A percentile compares a stretch with the other conserved stretches of the same genome.
phyloP scores from a whole-genome alignment of 2,113 vertebrate genomes.

The Pungitius pungitius region DNA sequence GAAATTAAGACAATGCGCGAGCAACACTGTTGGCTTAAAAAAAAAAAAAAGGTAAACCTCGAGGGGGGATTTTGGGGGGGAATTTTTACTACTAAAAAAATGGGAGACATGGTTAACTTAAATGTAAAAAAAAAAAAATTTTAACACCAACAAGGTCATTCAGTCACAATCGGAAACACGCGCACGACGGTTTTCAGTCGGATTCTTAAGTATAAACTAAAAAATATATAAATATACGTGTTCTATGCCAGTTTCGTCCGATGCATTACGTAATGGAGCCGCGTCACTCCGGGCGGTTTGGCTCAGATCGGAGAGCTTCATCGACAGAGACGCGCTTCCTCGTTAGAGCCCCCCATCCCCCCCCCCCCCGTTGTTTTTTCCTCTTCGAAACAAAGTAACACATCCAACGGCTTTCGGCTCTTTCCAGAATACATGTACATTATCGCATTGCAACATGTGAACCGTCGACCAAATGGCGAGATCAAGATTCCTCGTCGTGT shows the following conservation, averaged over 20 bases:
- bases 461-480: not conserved
- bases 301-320: slow-evolving; percentile 32
- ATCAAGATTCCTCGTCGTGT: not conserved
- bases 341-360: slow-evolving; percentile 42
- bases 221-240: too few relatives aligned
- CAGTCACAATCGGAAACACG: not conserved
- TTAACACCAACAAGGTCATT: not conserved
- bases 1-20: slow-evolving; percentile 32
- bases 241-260: too few relatives aligned
- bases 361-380: not conserved
- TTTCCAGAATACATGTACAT: not conserved
- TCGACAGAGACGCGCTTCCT: slow-evolving; percentile 74
- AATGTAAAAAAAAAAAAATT: not conserved
- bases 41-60: not conserved
- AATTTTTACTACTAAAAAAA: not conserved
- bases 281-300: slow-evolving; percentile 54
- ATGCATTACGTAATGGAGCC: slow-evolving; percentile 76
- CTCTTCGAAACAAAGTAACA: slow-evolving; percentile 30
- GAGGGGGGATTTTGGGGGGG: not conserved
- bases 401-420: not conserved
- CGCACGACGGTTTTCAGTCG: too few relatives aligned
- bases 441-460: fast-evolving
- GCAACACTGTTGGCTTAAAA: slow-evolving; percentile 11
- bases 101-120: too few relatives aligned
- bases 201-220: too few relatives aligned